Evolutionary conservation across 92 coral and sea anemone genomes (phyloP).

Genomic region (Palythoa caribaeorum): DNA sequence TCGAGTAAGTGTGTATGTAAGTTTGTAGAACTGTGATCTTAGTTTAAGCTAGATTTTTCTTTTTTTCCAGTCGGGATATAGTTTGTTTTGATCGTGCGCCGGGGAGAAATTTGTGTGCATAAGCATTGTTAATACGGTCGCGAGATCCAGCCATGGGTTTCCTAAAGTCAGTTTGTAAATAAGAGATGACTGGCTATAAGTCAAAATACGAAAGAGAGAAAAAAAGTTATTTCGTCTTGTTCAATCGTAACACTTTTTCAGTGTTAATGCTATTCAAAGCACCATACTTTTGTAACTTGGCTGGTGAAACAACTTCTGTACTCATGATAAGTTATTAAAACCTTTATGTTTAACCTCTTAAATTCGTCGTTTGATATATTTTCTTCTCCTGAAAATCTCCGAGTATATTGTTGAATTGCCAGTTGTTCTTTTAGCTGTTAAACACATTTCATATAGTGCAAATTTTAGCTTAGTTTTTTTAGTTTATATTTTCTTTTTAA

Average conservation of each 20-base stretch:
- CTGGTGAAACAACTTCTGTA: slow-evolving; percentile 64
- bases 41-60: slow-evolving; percentile 13
- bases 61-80: slow-evolving; percentile 23
- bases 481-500: not conserved
- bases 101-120: slow-evolving; percentile 39
- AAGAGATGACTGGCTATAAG: slow-evolving; percentile 47
- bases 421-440: slow-evolving; percentile 78
- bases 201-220: slow-evolving; percentile 41
- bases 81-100: not conserved
- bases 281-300: slow-evolving; percentile 81
- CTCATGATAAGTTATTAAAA: slow-evolving; percentile 79
- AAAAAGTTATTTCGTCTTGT: slow-evolving; percentile 24
- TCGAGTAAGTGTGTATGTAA: slow-evolving; percentile 27
- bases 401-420: slow-evolving; percentile 26
- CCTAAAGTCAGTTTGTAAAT: slow-evolving; percentile 70
- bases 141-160: slow-evolving; percentile 59
- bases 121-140: slow-evolving; percentile 43
- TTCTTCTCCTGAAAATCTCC: slow-evolving; percentile 55
- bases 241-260: slow-evolving; percentile 29
- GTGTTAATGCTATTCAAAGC: slow-evolving; percentile 41
- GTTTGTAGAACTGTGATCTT: slow-evolving; percentile 10
- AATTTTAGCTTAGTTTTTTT: not conserved
- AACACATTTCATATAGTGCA: not conserved
- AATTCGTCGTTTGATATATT: slow-evolving; percentile 62
- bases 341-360: slow-evolving; percentile 61